Evolutionary conservation across 2,797 vertebrate genomes (phyloP).

Genomic region (Discoglossus pictus): DNA sequence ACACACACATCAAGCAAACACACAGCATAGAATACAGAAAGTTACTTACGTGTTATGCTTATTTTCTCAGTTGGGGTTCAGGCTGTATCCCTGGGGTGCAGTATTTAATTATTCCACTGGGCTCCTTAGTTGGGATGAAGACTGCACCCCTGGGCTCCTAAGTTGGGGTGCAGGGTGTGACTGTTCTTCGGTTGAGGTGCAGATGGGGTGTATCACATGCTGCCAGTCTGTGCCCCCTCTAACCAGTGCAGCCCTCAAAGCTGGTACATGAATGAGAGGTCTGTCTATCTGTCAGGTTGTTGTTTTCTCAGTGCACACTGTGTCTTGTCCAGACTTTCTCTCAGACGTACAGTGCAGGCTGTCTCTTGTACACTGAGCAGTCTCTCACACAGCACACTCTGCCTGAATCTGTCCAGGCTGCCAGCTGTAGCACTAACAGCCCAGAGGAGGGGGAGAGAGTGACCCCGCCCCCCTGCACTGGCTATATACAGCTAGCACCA

Average conservation of each 20-base stretch:
- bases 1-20: too few relatives aligned
- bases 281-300: slow-evolving; percentile 8
- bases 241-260: neutral
- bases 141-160: too few relatives aligned
- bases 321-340: neutral
- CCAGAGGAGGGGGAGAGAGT: slow-evolving; percentile 8
- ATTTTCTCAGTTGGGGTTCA: too few relatives aligned
- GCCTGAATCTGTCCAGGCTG: slow-evolving; percentile 1
- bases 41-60: too few relatives aligned
- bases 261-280: too few relatives aligned
- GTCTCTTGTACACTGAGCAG: neutral
- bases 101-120: too few relatives aligned
- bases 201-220: too few relatives aligned
- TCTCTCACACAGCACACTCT: neutral
- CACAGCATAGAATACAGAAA: too few relatives aligned
- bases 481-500: neutral
- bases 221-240: slow-evolving; percentile 1
- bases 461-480: neutral
- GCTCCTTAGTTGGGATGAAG: too few relatives aligned
- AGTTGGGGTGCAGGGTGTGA: too few relatives aligned
- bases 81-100: too few relatives aligned
- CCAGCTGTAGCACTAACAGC: slow-evolving; percentile 25
- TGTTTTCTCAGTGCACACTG: neutral
- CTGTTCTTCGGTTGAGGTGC: too few relatives aligned
- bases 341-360: neutral